Evolutionary conservation across 2,797 vertebrate genomes (phyloP), one percentile per base, ranked within the genome.

Genomic region (Cuculus canorus): DNA sequence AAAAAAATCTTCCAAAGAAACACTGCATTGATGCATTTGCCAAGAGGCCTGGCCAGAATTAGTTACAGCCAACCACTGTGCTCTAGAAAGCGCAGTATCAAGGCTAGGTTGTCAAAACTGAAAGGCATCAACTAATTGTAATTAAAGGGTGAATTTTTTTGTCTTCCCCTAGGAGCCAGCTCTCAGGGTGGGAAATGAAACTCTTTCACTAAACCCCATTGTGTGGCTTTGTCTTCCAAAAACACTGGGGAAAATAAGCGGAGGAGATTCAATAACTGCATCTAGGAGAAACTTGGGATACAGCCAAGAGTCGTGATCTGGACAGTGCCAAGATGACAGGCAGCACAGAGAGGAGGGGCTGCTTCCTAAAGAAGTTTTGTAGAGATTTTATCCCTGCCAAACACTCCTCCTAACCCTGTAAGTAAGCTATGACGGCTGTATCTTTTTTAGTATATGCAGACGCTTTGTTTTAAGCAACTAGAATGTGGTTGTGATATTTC

Each of bases 221-320:
- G 66, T 83, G 85, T 84, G 83, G n/a, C 63, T 96, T 92, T 95
- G 88, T 95, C 82, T 91, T 92, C 77, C 66, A 79, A 95, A 76
- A 21, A 86, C 45, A 17, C 80, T 79, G 80, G 56, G 66, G 82
- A 65, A 92, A 94, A 94, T 71, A 78, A 90, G 35, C 66, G 85
- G 85, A 96, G 76, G 92, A 93, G 91, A 92, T 83, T 90, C 52
- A 94, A 15, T 66, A 79, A 95, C 27, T 68, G 82, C 65, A 81
- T 85, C 79, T 80, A 93, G 72, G 37, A 95, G 88, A 88, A 96
- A 81, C 11, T 16, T 96, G 96, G 72, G 80, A 75, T 78, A 66
- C 50, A 83, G 88, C 92, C 96, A 96, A 39, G 83, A 96, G 94
- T 95, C 94, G 78, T 96, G 96, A 95, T 96, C 96, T 78, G 93